Base-by-base conservation (phyloP, 2,113 vertebrate species). In the Salvelinus alpinus region DNA sequence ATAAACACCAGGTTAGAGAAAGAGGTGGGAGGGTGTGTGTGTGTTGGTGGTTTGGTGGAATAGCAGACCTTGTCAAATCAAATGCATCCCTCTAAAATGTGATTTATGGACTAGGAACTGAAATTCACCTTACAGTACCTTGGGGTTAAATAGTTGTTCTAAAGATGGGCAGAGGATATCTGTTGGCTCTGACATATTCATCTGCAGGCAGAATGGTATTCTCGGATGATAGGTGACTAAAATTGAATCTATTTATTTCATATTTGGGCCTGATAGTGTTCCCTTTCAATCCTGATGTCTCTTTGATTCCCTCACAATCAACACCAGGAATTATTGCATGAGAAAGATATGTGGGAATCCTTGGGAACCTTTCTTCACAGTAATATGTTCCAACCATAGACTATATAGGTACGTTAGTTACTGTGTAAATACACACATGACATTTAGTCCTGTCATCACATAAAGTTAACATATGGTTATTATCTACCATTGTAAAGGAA, bases 1-100 rank as follows among this genome's bases (percentile, higher is more conserved):
- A 73, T 70, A 70, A 31, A 29, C 22, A 51, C 31, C 54, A 44
- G 74, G 68, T 57, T n/a, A n/a, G 69, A 27, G 47, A 72, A 59
- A 67, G 11, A 47, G 29, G 31, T 44, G 75, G 76, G 25, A 54
- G 51, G 12, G 51, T 54, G 51, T 18, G 16, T 54, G 48, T 14
- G 51, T 54, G 51, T 54, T 54, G 51, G 12, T 9, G 59, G n/a
- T 64, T 4, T 12, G 24, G 27, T 59, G 31, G n/a, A 8, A 24
- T 69, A 38, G 51, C 66, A 57, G 47, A 8, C 16, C 38, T 71
- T 48, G 27, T 60, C 54, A 64, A 18, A 47, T 71, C 54, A 48
- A 18, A 47, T 71, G 25, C 57, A 72, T 60, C 25, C 51, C 57
- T 14, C 57, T 25, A 60, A 34, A 62, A 62, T 62, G 51, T 54